These are phyloP conservation scores for Pseudorhiza aurosa DNA, from an alignment of 30 jellyfish, hydroid and myxozoan genomes.

Conservation along the genomic window DNA sequence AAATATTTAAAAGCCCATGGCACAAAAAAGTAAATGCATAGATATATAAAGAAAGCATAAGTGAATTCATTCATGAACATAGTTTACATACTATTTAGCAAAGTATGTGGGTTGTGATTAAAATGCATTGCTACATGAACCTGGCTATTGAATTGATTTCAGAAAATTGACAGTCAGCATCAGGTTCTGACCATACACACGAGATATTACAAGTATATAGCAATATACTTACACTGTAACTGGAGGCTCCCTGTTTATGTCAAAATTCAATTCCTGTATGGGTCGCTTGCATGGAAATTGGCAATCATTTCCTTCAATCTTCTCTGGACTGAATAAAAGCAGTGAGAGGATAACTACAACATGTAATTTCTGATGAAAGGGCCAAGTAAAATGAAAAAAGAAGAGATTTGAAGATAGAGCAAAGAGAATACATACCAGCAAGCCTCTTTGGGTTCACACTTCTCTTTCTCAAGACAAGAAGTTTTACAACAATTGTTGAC, in stretches of 20 bases:
- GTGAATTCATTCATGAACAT: too few species aligned
- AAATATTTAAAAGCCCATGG: too few species aligned
- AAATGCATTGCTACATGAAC: background rate
- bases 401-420: too few species aligned
- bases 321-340: constrained; percentile 47
- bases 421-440: constrained; percentile 2
- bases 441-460: background rate
- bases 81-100: too few species aligned
- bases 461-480: constrained; percentile 7
- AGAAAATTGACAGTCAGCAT: too few species aligned
- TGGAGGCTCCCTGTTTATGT: constrained; percentile 45
- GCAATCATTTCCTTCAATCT: constrained; percentile 29
- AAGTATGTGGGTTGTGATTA: too few species aligned
- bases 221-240: constrained; percentile 25
- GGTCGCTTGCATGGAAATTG: constrained; percentile 73
- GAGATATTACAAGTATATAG: too few species aligned
- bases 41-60: too few species aligned
- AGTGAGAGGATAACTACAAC: too few species aligned
- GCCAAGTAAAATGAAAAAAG: background rate
- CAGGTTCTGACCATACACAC: too few species aligned
- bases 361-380: background rate
- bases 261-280: constrained; percentile 42
- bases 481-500: constrained; percentile 1
- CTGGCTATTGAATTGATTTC: background rate
- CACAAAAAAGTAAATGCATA: too few species aligned